These are phyloP conservation scores for Sebastes itinus DNA, from an alignment of 2,797 vertebrate species.

Conservation along the genomic window DNA sequence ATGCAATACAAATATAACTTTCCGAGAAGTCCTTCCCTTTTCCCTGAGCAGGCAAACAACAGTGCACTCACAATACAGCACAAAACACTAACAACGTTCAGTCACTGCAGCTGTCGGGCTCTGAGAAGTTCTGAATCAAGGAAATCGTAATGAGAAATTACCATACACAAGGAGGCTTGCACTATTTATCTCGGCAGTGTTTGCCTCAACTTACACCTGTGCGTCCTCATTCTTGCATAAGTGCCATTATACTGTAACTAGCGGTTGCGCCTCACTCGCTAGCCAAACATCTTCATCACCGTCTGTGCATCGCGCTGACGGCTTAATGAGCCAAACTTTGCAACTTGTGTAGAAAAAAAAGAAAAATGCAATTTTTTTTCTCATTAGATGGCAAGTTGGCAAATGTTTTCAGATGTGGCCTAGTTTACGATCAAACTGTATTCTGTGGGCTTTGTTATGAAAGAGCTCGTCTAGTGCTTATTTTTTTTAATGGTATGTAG, in stretches of 20 bases:
- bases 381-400: conserved; percentile 32
- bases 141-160: conserved; percentile 67
- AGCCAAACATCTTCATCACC: conserved; percentile 52
- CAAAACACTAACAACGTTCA: conserved; percentile 26
- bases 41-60: not conserved
- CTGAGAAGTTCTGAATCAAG: conserved; percentile 56
- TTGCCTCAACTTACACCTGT: conserved; percentile 70
- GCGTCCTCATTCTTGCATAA: conserved; percentile 50
- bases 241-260: conserved; percentile 60
- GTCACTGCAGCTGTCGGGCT: conserved; percentile 54
- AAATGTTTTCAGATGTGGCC: conserved; percentile 46
- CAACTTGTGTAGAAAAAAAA: conserved; percentile 32
- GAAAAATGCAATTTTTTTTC: conserved; percentile 19
- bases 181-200: conserved; percentile 56
- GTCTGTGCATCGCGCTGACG: conserved; percentile 14
- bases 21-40: not conserved
- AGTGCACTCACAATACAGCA: not conserved
- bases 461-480: not conserved
- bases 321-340: conserved; percentile 62
- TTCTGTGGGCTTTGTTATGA: conserved; percentile 7
- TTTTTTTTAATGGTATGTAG: not conserved
- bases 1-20: conserved; percentile 3
- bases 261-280: conserved; percentile 43
- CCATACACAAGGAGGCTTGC: conserved; percentile 54
- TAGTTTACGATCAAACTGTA: conserved; percentile 42